Conservation (phyloP, 2,113 vertebrate genomes). For the Gavia stellata region DNA sequence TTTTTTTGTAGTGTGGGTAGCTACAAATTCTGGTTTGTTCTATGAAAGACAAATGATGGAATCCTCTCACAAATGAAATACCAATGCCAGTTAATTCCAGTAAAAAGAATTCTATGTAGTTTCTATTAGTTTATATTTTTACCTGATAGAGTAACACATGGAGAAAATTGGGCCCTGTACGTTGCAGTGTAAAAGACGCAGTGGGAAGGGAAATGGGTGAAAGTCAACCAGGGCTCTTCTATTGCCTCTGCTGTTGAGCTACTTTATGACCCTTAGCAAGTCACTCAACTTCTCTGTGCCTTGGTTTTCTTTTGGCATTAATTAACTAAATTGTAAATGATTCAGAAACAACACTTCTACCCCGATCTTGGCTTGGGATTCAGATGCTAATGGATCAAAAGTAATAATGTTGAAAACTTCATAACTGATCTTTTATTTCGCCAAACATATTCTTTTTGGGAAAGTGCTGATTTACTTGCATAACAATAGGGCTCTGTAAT, state of each 20-base stretch:
- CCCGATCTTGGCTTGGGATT: not conserved
- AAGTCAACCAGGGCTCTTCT: slow-evolving; percentile 5
- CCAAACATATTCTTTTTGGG: not conserved
- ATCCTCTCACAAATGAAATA: not conserved
- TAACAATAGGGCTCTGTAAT: not conserved
- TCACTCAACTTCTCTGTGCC: not conserved
- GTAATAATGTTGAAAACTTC: not conserved
- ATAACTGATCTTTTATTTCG: not conserved
- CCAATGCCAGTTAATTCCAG: not conserved
- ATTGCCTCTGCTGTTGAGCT: not conserved
- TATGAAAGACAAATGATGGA: not conserved
- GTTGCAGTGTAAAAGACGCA: not conserved
- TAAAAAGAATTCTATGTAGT: not conserved
- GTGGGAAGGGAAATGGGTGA: not conserved
- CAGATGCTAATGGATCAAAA: not conserved
- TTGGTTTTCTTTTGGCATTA: slow-evolving; percentile 39
- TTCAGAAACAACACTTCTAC: not conserved
- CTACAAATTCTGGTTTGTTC: not conserved
- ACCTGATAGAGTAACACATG: not conserved
- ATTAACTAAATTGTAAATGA: slow-evolving; percentile 44
- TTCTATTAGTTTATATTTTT: not conserved
- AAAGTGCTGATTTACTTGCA: not conserved
- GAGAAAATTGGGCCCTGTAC: not conserved
- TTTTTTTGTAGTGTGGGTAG: not conserved
- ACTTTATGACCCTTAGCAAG: slow-evolving; percentile 23